Evolutionary conservation across 2,888 invertebrate genomes (phyloP).

Genomic region (Latheticus oryzae): DNA sequence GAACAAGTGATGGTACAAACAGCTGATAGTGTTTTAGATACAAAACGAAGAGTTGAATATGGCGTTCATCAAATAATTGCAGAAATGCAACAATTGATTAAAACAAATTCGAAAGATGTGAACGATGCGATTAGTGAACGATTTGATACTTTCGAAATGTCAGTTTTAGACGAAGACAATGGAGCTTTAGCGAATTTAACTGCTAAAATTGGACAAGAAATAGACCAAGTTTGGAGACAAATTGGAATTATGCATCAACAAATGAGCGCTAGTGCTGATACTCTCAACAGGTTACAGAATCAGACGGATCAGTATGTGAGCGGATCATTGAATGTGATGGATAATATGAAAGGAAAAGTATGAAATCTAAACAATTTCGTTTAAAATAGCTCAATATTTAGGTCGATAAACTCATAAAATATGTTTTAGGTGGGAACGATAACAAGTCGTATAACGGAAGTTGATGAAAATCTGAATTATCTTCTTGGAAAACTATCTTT

Average conservation of each 20-base stretch:
- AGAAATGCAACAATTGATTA: constrained; percentile 79
- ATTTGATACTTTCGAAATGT: constrained; percentile 78
- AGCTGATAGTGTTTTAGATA: constrained; percentile 86
- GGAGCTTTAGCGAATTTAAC: constrained; percentile 80
- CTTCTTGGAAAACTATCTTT: constrained; percentile 82
- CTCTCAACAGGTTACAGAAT: constrained; percentile 80
- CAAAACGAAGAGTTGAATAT: constrained; percentile 86
- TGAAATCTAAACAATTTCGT: background rate
- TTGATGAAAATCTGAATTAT: constrained; percentile 86
- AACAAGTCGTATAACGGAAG: constrained; percentile 79
- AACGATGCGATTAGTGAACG: constrained; percentile 75
- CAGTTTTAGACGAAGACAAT: constrained; percentile 79
- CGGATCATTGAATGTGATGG: constrained; percentile 80
- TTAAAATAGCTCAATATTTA: background rate
- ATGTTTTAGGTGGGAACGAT: constrained; percentile 77
- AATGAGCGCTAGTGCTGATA: constrained; percentile 79
- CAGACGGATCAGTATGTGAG: constrained; percentile 85
- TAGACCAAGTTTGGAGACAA: constrained; percentile 89
- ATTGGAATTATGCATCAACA: constrained; percentile 90
- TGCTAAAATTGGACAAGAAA: constrained; percentile 80
- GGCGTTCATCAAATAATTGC: constrained; percentile 84
- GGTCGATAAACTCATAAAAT: too few relatives aligned
- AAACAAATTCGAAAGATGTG: constrained; percentile 73
- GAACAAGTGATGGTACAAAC: constrained; percentile 85
- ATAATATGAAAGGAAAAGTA: constrained; percentile 82